Evolutionary conservation across 1,140 invertebrate genomes (phyloP).

Genomic region (Tetramorium parvispinum): DNA sequence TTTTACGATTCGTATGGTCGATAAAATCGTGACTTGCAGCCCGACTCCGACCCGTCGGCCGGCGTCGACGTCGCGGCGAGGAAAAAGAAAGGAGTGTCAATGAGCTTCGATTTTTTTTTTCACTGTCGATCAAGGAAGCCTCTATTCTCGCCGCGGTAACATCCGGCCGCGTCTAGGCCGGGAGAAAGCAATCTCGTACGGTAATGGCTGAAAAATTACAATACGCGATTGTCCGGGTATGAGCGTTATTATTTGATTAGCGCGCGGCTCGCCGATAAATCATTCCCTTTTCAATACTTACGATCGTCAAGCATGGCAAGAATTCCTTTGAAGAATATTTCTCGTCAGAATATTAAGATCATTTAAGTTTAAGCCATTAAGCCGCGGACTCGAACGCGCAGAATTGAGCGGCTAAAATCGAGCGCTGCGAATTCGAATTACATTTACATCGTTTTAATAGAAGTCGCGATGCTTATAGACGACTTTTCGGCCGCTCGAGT

Average conservation of each 20-base stretch:
- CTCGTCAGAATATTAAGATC: background rate
- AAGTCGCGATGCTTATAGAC: background rate
- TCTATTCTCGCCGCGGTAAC: background rate
- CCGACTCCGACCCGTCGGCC: constrained; percentile 27
- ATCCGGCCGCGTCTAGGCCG: background rate
- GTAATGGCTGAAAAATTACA: constrained; percentile 8
- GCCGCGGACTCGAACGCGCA: background rate
- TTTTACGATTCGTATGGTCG: constrained; percentile 62
- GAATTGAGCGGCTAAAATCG: background rate
- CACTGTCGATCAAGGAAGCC: constrained; percentile 1
- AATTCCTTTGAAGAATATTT: background rate
- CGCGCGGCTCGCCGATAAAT: background rate
- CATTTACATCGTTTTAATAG: background rate
- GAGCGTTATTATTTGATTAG: background rate
- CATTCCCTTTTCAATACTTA: background rate
- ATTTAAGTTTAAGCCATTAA: background rate
- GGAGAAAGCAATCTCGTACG: background rate
- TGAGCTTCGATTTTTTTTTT: constrained; percentile 39
- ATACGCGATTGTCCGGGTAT: background rate
- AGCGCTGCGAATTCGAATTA: background rate
- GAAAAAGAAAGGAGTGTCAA: constrained; percentile 52
- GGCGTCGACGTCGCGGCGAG: constrained; percentile 37
- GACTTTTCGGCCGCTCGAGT: constrained; percentile 4
- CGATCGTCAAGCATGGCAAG: background rate
- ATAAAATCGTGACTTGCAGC: constrained; percentile 63